Evolutionary conservation across 2,113 vertebrate genomes (phyloP), one percentile per base, ranked within the genome.

Genomic region (Oryzias woworae): DNA sequence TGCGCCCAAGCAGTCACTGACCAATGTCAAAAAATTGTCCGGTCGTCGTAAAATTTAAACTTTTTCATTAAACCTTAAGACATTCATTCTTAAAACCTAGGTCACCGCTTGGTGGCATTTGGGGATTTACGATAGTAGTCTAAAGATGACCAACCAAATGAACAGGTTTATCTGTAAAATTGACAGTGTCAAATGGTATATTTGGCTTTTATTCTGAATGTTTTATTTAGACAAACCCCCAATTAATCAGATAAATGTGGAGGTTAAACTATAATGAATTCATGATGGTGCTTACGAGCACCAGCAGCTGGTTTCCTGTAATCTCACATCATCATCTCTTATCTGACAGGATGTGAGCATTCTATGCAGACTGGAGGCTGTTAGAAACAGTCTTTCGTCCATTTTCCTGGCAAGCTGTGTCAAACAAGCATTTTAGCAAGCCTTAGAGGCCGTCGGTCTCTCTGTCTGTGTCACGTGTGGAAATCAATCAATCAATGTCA

Each of bases 391-490:
- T 10, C 36, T 47, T 47, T 23, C 17, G 45, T 46, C 24, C 48
- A 52, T 41, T 45, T 67, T 50, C 36, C 46, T 17, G 23, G n/a
- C 57, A 46, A 52, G 42, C 23, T 55, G 7, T 44, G 22, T 50
- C 28, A 5, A 43, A 26, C 36, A 24, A 20, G 10, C 41, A 16
- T 15, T 48, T 22, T 36, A 16, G 53, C 31, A 49, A 54, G 4
- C 18, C 18, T 16, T 3, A 45, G 24, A 64, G 48, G 0, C 14
- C 44, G 44, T 16, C 47, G 15, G 48, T 36, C 53, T 49, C 5
- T 17, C 36, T 50, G 10, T 36, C 24, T 10, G 18, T 54, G 5
- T 62, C 31, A 41, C 13, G 12, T 36, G 18, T 24, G 14, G 17
- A 65, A 64, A 73, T 17, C 5, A 50, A 28, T 50, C 23, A 24